A percentile compares a stretch with the other conserved stretches of the same genome.
Evolutionary conservation across 1,140 invertebrate genomes (phyloP).

Genomic region (Pantala flavescens): DNA sequence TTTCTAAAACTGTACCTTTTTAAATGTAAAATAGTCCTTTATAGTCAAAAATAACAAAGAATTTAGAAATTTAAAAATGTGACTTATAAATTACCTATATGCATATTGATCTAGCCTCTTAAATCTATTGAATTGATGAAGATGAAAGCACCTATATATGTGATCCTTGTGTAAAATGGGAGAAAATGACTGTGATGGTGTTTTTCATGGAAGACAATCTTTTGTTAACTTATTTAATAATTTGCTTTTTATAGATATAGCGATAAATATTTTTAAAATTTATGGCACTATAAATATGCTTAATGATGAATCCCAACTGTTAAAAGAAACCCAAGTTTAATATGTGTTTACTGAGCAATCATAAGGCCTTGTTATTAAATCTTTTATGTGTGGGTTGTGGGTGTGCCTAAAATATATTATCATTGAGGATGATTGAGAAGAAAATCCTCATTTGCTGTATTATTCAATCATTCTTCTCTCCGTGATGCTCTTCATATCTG

Average conservation of each 20-base stretch:
- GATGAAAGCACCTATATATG: neutral
- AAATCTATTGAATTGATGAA: neutral
- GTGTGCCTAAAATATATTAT: neutral
- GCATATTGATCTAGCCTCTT: neutral
- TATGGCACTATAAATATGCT: neutral
- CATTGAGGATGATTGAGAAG: neutral
- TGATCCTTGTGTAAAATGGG: neutral
- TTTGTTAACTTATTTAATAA: neutral
- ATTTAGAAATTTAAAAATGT: neutral
- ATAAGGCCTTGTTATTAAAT: neutral
- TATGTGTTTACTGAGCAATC: neutral
- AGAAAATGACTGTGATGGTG: constrained; percentile 7
- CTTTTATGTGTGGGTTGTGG: too few relatives aligned
- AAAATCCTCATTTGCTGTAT: neutral
- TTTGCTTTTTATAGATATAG: neutral
- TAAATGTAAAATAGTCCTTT: neutral
- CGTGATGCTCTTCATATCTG: constrained; percentile 4
- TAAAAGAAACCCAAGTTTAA: neutral
- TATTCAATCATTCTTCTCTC: neutral
- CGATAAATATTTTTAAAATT: neutral
- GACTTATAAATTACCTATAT: neutral
- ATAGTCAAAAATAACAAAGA: too few relatives aligned
- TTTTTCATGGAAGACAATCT: neutral
- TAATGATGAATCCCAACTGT: neutral
- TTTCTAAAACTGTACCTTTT: neutral